These are phyloP conservation scores for Globia sparganii DNA, from an alignment of 2,888 invertebrate genomes.

Conservation along the genomic window DNA sequence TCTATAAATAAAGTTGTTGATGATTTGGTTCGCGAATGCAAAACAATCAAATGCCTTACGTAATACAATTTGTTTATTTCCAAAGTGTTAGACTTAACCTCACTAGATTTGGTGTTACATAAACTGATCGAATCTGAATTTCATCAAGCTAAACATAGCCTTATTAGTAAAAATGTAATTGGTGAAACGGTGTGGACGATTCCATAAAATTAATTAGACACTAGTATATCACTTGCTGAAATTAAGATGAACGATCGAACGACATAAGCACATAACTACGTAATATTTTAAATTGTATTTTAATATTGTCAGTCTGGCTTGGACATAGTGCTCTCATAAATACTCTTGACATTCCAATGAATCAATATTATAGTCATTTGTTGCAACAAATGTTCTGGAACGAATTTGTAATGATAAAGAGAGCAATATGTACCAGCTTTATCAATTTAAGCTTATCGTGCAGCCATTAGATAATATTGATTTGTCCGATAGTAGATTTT, in stretches of 20 bases:
- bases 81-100: slow-evolving; percentile 32
- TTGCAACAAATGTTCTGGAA: slow-evolving; percentile 37
- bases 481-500: slow-evolving; percentile 50
- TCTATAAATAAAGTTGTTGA: slow-evolving; percentile 44
- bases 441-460: slow-evolving; percentile 68
- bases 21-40: slow-evolving; percentile 24
- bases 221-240: slow-evolving; percentile 45
- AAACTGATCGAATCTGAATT: slow-evolving; percentile 61
- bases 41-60: slow-evolving; percentile 48
- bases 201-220: slow-evolving; percentile 1
- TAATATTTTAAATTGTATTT: slow-evolving; percentile 25
- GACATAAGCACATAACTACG: slow-evolving; percentile 32
- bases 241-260: slow-evolving; percentile 51
- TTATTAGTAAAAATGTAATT: background rate
- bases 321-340: slow-evolving; percentile 62
- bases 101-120: slow-evolving; percentile 61
- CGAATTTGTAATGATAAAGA: slow-evolving; percentile 51
- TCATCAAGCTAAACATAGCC: slow-evolving; percentile 44
- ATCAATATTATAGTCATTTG: slow-evolving; percentile 44
- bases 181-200: background rate
- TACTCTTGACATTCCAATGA: slow-evolving; percentile 30
- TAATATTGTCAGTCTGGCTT: slow-evolving; percentile 44
- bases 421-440: slow-evolving; percentile 67
- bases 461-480: slow-evolving; percentile 68
- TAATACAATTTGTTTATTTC: slow-evolving; percentile 47